These are phyloP conservation scores for Chaetops frenatus DNA, from an alignment of 2,113 vertebrate species.

Conservation along the genomic window DNA sequence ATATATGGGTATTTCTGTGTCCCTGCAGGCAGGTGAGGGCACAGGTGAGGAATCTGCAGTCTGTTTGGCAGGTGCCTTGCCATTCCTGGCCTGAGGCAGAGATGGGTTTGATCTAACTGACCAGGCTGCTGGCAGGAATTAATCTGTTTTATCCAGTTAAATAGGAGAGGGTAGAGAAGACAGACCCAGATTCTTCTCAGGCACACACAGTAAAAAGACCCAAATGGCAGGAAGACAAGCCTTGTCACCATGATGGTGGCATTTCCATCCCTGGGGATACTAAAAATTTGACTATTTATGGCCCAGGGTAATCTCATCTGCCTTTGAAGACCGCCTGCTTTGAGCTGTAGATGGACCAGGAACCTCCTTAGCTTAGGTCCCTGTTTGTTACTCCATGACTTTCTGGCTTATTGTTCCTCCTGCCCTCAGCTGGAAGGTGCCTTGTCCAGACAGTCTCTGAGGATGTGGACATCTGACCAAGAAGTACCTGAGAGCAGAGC, in stretches of 20 bases:
- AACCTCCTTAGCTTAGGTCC: not conserved
- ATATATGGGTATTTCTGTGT: not conserved
- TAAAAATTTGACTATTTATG: not conserved
- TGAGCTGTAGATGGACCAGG: not conserved
- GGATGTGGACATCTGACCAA: not conserved
- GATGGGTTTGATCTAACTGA: not conserved
- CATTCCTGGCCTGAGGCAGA: not conserved
- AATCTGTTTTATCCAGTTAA: not conserved
- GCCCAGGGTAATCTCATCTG: not conserved
- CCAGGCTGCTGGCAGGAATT: not conserved
- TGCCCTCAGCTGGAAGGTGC: not conserved
- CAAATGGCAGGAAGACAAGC: not conserved
- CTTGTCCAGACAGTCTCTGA: not conserved
- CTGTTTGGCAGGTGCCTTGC: not conserved
- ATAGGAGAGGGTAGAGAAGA: not conserved
- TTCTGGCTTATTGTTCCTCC: not conserved
- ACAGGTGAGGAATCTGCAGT: not conserved
- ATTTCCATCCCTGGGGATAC: not conserved
- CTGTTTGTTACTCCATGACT: not conserved
- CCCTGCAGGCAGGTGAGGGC: not conserved
- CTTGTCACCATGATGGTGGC: not conserved
- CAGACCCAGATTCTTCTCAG: not conserved
- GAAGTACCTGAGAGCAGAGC: not conserved
- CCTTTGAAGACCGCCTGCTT: not conserved
- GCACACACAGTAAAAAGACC: not conserved